Evolutionary conservation across 2,797 vertebrate species (phyloP), one percentile per base, ranked within the genome.

Genomic region (Falco concolor): DNA sequence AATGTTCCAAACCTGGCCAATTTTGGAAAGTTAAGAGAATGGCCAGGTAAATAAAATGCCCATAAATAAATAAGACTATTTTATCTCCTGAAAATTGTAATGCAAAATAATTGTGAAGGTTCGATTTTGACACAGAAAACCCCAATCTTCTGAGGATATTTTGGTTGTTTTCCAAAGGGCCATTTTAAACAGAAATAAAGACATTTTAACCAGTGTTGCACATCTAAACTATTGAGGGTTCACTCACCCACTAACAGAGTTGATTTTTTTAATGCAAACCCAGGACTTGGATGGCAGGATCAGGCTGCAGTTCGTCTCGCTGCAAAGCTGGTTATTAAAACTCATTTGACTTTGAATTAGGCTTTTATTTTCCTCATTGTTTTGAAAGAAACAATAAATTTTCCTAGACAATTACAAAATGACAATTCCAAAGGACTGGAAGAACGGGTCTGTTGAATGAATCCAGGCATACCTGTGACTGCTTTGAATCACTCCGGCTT

Each of bases 381-480:
- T 96, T 90, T 72, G 76, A 94, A 93, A 87, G 81, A 87, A 95
- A 84, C 67, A 91, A 89, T 96, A 87, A 68, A 87, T 95, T 87
- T 82, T 75, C 68, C 68, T 69, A 49, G 69, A 54, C 70, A 90
- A 75, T 96, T 92, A 92, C 42, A 87, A 95, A 92, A 87, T 54
- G 64, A 56, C 84, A 89, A 4, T 54, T 87, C 45, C 68, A 61
- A 85, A 91, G 80, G 78, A 95, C 93, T 94, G 81, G 93, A 77
- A 92, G 87, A 95, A 90, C 32, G 0, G 11, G 86, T 94, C 92
- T 75, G 72, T 72, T 73, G 90, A 54, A 93, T 73, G 60, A 95
- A 92, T 75, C 57, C 63, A 45, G 61, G 74, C 54, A 76, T 89
- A 89, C 57, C 88, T 89, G 84, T 3, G 78, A 40, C 63, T 80